Evolutionary conservation across 2,888 invertebrate genomes (phyloP).

Genomic region (Odontothrips loti): DNA sequence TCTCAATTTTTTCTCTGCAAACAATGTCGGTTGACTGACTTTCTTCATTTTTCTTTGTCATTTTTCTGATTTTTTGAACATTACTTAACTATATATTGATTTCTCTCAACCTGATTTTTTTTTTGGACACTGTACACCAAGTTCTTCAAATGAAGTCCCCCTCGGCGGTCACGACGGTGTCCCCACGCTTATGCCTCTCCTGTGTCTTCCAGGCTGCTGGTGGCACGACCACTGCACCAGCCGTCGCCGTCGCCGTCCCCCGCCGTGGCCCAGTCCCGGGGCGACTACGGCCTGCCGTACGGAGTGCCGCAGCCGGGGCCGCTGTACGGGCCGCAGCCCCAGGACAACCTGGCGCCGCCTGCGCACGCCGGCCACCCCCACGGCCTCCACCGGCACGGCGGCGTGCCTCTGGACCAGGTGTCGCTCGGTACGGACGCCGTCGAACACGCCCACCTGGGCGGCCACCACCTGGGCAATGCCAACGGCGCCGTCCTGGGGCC

Average conservation of each 20-base stretch:
- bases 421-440: not conserved
- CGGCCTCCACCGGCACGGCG: not conserved
- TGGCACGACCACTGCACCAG: not conserved
- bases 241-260: not conserved
- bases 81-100: no score
- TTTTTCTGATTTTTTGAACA: no score
- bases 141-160: no score
- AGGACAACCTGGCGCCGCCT: slow-evolving; percentile 21
- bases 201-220: not conserved
- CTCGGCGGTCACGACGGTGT: no score
- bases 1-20: no score
- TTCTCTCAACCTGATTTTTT: no score
- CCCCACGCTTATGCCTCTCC: not conserved
- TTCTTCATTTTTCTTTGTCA: no score
- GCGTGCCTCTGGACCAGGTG: not conserved
- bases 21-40: no score
- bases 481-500: not conserved
- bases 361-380: not conserved
- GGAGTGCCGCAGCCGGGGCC: not conserved
- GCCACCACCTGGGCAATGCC: not conserved
- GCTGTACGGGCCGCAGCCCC: not conserved
- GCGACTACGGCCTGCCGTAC: slow-evolving; percentile 7
- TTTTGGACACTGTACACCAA: not conserved
- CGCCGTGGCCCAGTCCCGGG: not conserved
- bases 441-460: not conserved